Base-by-base conservation (phyloP, 2,113 vertebrate species). In the Gopherus evgoodei region DNA sequence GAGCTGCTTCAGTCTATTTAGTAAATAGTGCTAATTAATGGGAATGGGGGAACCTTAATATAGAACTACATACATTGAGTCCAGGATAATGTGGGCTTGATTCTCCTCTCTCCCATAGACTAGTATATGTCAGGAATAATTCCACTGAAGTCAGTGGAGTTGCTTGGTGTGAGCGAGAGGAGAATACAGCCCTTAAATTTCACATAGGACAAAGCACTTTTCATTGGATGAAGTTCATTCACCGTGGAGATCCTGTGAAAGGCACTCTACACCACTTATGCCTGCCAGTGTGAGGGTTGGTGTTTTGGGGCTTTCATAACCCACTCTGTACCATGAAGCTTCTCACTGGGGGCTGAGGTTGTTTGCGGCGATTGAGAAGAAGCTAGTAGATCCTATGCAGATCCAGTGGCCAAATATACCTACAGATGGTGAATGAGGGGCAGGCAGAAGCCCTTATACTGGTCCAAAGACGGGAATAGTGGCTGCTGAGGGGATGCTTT, bases 1-100 rank as follows among this genome's bases (percentile, higher is more conserved):
- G 25, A 78, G 42, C 75, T 31, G 54, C 42, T 83, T 29, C 54
- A 31, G 3, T 59, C 4, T 54, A 42, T n/a, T 27, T 2, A 2
- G 56, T 78, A 90, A 94, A 76, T 62, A 93, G 42, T 56, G 44
- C 42, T 80, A 93, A 82, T 84, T 81, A 69, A 80, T 85, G 79
- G 22, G 80, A 87, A 53, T 57, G 52, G 69, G 57, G 42, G 78
- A 82, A 80, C n/a, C 1, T 56, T 49, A 56, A 19, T 54, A 31
- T 29, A 81, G n/a, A 86, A 84, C 53, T 57, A 9, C 22, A 89
- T 72, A 21, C 6, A 6, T 86, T 81, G 42, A 86, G 13, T 11
- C 21, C 12, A 27, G 10, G 65, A 12, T 57, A 78, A 83, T 79
- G 69, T 42, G 42, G 24, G 72, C n/a, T 42, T 76, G 72, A 76